A percentile compares a stretch with the other conserved stretches of the same genome.
phyloP scores from a whole-genome alignment of 2,888 invertebrate genomes.

The Platerodrilus igneus region DNA sequence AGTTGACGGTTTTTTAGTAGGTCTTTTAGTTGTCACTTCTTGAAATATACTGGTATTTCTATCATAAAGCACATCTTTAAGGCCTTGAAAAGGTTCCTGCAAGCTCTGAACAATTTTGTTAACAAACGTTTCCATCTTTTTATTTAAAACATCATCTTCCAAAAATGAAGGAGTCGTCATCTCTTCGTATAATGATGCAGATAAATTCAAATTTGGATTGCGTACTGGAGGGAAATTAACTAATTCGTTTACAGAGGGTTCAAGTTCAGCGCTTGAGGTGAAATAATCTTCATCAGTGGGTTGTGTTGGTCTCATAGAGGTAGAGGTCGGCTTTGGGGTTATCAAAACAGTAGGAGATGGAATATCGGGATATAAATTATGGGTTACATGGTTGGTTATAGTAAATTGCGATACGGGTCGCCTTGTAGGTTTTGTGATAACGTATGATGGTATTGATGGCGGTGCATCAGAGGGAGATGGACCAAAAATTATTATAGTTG shows the following conservation, averaged over 20 bases:
- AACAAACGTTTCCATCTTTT: conserved; percentile 77
- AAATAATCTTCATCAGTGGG: conserved; percentile 32
- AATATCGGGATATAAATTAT: conserved; percentile 53
- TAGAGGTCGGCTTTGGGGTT: conserved; percentile 61
- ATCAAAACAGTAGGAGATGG: conserved; percentile 63
- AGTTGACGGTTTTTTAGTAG: conserved; percentile 39
- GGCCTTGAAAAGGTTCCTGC: conserved; percentile 75
- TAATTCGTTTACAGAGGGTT: conserved; percentile 55
- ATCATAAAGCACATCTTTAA: conserved; percentile 71
- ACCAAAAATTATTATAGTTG: conserved; percentile 58
- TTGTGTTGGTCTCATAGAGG: conserved; percentile 34
- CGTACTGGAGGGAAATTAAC: conserved; percentile 82
- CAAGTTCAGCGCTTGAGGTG: conserved; percentile 50
- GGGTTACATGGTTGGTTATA: conserved; percentile 58
- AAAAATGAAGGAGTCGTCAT: conserved; percentile 73
- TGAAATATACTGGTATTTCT: conserved; percentile 40
- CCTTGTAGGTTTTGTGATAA: conserved; percentile 35
- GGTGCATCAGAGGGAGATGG: conserved; percentile 39
- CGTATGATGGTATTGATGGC: conserved; percentile 3
- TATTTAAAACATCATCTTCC: conserved; percentile 70
- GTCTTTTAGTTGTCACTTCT: conserved; percentile 41
- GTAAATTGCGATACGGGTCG: conserved; percentile 53
- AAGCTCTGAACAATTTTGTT: conserved; percentile 79
- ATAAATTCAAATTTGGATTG: conserved; percentile 75
- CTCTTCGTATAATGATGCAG: conserved; percentile 58